Conservation (phyloP, 2,888 invertebrate species). For the Cataglyphis cursor region DNA sequence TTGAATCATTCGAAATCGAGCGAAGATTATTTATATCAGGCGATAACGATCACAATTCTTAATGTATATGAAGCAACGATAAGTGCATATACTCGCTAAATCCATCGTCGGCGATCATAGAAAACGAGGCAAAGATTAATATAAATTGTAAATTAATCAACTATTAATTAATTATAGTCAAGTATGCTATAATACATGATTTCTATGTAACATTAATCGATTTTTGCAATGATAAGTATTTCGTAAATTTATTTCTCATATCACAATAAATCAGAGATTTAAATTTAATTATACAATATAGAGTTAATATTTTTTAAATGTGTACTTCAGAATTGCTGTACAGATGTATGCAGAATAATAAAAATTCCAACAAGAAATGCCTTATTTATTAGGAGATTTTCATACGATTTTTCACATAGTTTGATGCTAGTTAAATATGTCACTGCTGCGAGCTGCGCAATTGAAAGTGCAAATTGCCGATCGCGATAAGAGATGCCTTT, state of each 20-base stretch:
- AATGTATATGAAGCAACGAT: background rate
- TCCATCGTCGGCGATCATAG: background rate
- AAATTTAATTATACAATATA: slow-evolving; percentile 2
- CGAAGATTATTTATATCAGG: slow-evolving; percentile 27
- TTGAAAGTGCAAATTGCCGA: slow-evolving; percentile 36
- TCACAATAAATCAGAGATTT: background rate
- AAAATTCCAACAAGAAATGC: background rate
- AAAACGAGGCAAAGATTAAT: background rate
- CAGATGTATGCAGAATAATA: background rate
- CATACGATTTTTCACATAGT: slow-evolving; percentile 27
- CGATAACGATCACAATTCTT: slow-evolving; percentile 27
- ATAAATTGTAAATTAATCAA: slow-evolving; percentile 6
- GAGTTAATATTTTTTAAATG: background rate
- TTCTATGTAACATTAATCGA: background rate
- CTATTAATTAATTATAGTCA: background rate
- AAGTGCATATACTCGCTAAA: background rate
- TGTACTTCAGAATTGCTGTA: background rate
- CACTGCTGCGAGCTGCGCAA: background rate
- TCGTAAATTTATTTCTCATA: background rate
- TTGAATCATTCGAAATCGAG: slow-evolving; percentile 8
- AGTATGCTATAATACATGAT: background rate
- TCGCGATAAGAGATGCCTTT: slow-evolving; percentile 21
- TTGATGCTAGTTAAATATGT: background rate
- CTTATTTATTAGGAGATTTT: slow-evolving; percentile 33
- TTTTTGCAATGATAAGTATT: background rate